phyloP scores from a whole-genome alignment of 2,797 vertebrate species.

The Cyclopterus lumpus region DNA sequence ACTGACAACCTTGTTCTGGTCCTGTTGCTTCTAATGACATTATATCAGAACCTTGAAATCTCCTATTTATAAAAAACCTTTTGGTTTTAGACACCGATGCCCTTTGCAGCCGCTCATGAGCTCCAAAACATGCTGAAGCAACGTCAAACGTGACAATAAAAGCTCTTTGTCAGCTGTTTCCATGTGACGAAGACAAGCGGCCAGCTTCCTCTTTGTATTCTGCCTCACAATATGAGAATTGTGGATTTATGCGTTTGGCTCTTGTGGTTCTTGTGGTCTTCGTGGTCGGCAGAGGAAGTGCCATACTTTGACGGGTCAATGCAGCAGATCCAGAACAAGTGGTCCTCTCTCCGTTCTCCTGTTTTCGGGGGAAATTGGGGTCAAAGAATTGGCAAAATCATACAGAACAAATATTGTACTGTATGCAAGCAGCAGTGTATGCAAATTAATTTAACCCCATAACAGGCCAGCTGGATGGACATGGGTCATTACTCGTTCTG shows the following conservation, averaged over 20 bases:
- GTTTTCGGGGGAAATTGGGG: conserved; percentile 25
- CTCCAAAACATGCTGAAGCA: neutral
- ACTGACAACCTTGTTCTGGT: neutral
- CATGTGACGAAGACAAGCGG: conserved; percentile 28
- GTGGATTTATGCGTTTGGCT: conserved; percentile 41
- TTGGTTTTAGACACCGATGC: neutral
- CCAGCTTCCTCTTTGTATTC: conserved; percentile 11
- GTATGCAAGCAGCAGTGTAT: conserved; percentile 10
- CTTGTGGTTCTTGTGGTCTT: conserved; percentile 42
- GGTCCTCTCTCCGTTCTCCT: conserved; percentile 32
- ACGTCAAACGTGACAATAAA: conserved; percentile 7
- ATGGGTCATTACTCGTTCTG: neutral
- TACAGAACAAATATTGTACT: conserved; percentile 29
- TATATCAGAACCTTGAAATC: neutral
- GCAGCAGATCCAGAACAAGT: conserved; percentile 45
- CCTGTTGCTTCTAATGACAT: neutral
- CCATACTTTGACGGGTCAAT: conserved; percentile 19
- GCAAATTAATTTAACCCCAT: conserved; percentile 15
- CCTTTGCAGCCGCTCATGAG: neutral
- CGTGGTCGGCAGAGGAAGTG: conserved; percentile 51
- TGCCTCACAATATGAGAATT: conserved; percentile 34
- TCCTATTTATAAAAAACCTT: neutral
- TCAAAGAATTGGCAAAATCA: conserved; percentile 32
- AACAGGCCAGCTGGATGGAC: neutral
- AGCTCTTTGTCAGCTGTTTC: conserved; percentile 44